Evolutionary conservation across 2,113 vertebrate genomes (phyloP).

Genomic region (Myrmecobius fasciatus): DNA sequence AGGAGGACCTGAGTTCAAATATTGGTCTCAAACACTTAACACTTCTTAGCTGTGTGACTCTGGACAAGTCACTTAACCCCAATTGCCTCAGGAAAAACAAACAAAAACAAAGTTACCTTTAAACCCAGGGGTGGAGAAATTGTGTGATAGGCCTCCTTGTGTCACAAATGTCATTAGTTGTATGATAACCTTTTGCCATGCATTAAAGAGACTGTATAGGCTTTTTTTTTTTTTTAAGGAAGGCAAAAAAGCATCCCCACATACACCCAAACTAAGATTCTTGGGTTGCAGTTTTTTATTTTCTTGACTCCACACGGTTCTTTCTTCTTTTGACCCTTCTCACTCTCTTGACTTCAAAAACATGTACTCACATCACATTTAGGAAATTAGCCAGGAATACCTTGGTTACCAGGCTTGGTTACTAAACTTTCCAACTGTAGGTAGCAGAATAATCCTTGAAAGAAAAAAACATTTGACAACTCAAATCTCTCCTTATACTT

Average conservation of each 20-base stretch:
- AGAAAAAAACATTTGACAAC: not conserved
- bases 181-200: not conserved
- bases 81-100: too few relatives aligned
- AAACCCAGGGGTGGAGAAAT: not conserved
- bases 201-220: not conserved
- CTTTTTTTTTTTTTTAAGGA: not conserved
- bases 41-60: too few relatives aligned
- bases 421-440: not conserved
- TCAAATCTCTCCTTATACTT: not conserved
- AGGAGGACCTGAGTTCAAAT: too few relatives aligned
- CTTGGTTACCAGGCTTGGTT: not conserved
- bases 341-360: not conserved
- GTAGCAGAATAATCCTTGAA: not conserved
- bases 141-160: not conserved
- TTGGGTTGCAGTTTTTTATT: not conserved
- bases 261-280: not conserved
- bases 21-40: too few relatives aligned
- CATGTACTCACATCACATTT: not conserved
- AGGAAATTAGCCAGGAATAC: not conserved
- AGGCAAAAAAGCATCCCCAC: not conserved
- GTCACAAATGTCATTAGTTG: not conserved
- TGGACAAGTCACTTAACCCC: too few relatives aligned
- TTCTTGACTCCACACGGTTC: not conserved
- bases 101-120: not conserved
- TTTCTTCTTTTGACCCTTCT: not conserved